Evolutionary conservation across 2,797 vertebrate species (phyloP).

Genomic region (Capromys pilorides): DNA sequence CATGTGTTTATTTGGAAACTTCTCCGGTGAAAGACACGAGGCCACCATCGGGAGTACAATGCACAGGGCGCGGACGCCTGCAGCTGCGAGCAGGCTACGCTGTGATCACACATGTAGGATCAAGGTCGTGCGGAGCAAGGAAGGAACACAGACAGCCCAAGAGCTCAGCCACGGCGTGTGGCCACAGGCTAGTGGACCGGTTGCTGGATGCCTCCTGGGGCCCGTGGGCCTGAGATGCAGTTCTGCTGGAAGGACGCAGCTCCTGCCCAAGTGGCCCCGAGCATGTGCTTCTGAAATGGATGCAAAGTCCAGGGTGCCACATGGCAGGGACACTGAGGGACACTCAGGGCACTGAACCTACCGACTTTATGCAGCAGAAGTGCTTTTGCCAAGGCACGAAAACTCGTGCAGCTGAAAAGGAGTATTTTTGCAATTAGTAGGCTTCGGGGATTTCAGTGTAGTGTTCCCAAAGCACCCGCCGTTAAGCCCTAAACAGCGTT

Average conservation of each 20-base stretch:
- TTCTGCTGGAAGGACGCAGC: constrained; percentile 9
- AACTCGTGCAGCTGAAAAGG: constrained; percentile 24
- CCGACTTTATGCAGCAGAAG: constrained; percentile 19
- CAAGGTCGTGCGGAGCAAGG: neutral
- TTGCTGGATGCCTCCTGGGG: neutral
- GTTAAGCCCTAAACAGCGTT: constrained; percentile 39
- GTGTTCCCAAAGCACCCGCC: constrained; percentile 58
- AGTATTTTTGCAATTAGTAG: constrained; percentile 59
- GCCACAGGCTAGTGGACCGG: neutral
- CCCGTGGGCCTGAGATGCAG: neutral
- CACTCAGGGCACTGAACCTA: constrained; percentile 44
- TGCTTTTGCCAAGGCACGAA: constrained; percentile 6
- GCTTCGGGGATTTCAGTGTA: constrained; percentile 45
- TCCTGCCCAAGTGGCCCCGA: constrained; percentile 28
- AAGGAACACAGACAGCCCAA: neutral
- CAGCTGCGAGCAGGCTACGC: neutral
- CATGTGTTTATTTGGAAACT: constrained; percentile 64
- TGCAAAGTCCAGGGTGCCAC: constrained; percentile 14
- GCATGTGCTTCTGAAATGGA: neutral
- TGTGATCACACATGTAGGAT: neutral
- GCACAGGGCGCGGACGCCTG: neutral
- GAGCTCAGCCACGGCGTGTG: constrained; percentile 5
- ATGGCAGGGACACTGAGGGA: neutral
- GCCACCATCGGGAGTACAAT: neutral
- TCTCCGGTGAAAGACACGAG: constrained; percentile 51